Percentiles rank a stretch among this genome's conserved stretches.
Conservation (phyloP, 2,888 invertebrate genomes). For the Rhabditoides inermis region DNA sequence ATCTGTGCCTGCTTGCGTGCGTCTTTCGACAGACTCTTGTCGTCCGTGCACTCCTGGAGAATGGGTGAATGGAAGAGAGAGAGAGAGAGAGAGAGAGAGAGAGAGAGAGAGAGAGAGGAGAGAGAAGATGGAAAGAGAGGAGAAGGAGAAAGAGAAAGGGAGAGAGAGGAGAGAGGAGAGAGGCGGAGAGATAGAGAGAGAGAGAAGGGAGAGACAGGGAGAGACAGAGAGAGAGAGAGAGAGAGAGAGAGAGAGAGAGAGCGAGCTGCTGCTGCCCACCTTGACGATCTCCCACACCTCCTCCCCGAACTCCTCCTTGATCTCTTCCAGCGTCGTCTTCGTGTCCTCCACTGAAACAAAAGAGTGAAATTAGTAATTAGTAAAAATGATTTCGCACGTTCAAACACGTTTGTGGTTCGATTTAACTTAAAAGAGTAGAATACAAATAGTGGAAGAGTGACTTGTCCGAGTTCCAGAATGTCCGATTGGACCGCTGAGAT, state of each 20-base stretch:
- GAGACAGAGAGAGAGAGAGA: no score
- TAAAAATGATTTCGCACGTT: no score
- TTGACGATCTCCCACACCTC: conserved; percentile 18
- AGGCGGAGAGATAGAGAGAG: no score
- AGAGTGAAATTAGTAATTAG: no score
- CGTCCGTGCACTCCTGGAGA: conserved; percentile 59
- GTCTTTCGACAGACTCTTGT: conserved; percentile 64
- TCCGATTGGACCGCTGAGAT: no score
- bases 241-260: neutral
- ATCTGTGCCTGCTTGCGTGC: conserved; percentile 59
- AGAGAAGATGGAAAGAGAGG: neutral
- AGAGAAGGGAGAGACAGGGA: no score
- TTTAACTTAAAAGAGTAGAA: no score
- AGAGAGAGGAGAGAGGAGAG: neutral
- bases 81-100: conserved; percentile 7
- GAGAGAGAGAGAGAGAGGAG: neutral
- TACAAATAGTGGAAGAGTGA: no score
- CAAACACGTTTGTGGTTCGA: no score
- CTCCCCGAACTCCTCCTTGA: conserved; percentile 58
- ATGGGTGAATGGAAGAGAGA: neutral
- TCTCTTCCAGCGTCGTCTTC: conserved; percentile 60
- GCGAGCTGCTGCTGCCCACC: neutral
- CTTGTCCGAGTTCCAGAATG: no score
- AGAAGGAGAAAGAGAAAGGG: no score
- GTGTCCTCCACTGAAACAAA: conserved; percentile 84